Evolutionary conservation across 2,888 invertebrate species (phyloP).

Genomic region (Catocala nupta): DNA sequence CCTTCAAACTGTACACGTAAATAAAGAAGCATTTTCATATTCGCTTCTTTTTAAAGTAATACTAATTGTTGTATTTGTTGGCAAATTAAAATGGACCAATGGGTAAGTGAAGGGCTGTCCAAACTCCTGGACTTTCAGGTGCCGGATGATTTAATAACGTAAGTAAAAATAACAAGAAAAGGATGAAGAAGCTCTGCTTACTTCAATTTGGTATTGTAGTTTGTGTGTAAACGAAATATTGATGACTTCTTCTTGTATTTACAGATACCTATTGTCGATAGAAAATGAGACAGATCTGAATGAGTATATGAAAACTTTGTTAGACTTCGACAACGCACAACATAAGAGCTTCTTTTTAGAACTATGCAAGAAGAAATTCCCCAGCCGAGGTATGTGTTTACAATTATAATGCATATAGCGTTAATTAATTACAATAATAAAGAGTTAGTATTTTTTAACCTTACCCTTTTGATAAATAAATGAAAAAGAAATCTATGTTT

Average conservation of each 20-base stretch:
- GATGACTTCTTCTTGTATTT: conserved; percentile 46
- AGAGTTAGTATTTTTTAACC: not conserved
- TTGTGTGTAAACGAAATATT: no score
- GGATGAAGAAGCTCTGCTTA: no score
- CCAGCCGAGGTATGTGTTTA: conserved; percentile 62
- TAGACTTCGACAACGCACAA: conserved; percentile 89
- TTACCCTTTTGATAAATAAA: not conserved
- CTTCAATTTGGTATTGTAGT: no score
- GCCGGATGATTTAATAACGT: conserved; percentile 91
- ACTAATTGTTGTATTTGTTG: no score
- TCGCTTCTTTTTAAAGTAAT: no score
- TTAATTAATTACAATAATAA: no score
- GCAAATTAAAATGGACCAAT: conserved; percentile 86
- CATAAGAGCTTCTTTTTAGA: conserved; percentile 90
- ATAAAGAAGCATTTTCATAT: conserved; percentile 4
- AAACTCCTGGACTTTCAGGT: conserved; percentile 90
- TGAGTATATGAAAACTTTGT: conserved; percentile 92
- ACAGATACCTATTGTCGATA: conserved; percentile 91
- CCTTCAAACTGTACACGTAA: conserved; percentile 13
- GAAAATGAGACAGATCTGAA: conserved; percentile 91
- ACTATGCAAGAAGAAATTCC: conserved; percentile 85
- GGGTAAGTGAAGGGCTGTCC: conserved; percentile 89
- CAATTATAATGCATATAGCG: not conserved
- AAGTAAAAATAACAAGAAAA: conserved; percentile 51
- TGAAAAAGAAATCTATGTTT: not conserved